Conservation (phyloP, 1,140 invertebrate species). For the Drosophila murphyi region DNA sequence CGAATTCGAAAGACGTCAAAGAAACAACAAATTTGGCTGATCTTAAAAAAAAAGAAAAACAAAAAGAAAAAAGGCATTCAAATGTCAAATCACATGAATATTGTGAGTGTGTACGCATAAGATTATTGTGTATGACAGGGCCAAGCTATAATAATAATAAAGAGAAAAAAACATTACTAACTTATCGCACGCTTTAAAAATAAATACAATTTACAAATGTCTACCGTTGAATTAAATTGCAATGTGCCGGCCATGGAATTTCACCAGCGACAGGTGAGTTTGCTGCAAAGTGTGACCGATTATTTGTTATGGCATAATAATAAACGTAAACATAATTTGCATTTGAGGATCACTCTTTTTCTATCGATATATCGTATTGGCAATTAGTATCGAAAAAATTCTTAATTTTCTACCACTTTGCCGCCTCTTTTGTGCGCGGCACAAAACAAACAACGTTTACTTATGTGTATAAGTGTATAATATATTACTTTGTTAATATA, state of each 20-base stretch:
- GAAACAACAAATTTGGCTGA: conserved; percentile 28
- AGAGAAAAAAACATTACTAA: conserved; percentile 14
- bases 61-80: conserved; percentile 18
- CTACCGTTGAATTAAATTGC: conserved; percentile 68
- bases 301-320: too few species aligned
- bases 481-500: too few species aligned
- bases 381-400: background rate
- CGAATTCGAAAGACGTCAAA: conserved; percentile 59
- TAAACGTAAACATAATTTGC: too few species aligned
- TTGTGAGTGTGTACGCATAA: conserved; percentile 30
- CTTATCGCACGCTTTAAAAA: background rate
- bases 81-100: conserved; percentile 46
- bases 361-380: background rate
- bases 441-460: too few species aligned
- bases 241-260: conserved; percentile 66
- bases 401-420: too few species aligned
- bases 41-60: conserved; percentile 3
- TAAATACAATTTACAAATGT: conserved; percentile 45
- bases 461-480: too few species aligned
- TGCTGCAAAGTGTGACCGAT: too few species aligned
- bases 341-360: too few species aligned
- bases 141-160: conserved; percentile 21
- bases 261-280: conserved; percentile 68
- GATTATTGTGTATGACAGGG: conserved; percentile 16
- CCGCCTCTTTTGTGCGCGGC: too few species aligned